Percentiles rank a stretch among this genome's conserved stretches.
Evolutionary conservation across 1,140 invertebrate genomes (phyloP).

Genomic region (Zaprionus gabonicus): DNA sequence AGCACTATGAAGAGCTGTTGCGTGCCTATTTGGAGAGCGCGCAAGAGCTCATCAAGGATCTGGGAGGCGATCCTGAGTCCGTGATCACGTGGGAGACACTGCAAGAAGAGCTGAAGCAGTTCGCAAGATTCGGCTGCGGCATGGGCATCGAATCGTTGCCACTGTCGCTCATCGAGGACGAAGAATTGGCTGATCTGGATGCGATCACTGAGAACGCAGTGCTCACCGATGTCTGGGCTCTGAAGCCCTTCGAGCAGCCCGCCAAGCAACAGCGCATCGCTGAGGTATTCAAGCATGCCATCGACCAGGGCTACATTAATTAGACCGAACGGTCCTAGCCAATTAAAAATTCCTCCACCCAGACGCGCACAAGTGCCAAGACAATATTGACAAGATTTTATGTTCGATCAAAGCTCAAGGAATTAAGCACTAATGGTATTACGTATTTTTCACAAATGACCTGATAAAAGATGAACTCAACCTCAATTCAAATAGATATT

Average conservation of each 20-base stretch:
- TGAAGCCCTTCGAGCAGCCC: constrained; percentile 85
- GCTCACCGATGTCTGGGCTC: constrained; percentile 86
- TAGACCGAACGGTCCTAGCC: constrained; percentile 7
- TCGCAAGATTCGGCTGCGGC: constrained; percentile 87
- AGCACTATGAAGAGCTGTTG: constrained; percentile 86
- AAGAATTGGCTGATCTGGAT: constrained; percentile 87
- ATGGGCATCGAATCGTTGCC: constrained; percentile 88
- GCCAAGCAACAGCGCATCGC: constrained; percentile 86
- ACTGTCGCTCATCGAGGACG: constrained; percentile 86
- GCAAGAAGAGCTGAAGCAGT: constrained; percentile 86
- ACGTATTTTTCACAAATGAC: neutral
- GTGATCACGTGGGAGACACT: constrained; percentile 86
- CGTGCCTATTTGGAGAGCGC: constrained; percentile 86
- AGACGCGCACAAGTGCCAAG: constrained; percentile 2
- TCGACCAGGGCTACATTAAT: constrained; percentile 87
- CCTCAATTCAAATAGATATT: neutral
- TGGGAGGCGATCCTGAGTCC: constrained; percentile 87
- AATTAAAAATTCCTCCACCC: neutral
- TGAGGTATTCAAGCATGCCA: constrained; percentile 87
- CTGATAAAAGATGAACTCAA: neutral
- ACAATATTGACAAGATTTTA: constrained; percentile 10
- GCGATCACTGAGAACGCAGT: constrained; percentile 85
- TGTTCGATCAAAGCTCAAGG: constrained; percentile 20
- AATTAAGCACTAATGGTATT: constrained; percentile 15
- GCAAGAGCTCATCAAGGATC: constrained; percentile 85